Evolutionary conservation across 2,797 vertebrate species (phyloP).

Genomic region (Buphagus erythrorhynchus): DNA sequence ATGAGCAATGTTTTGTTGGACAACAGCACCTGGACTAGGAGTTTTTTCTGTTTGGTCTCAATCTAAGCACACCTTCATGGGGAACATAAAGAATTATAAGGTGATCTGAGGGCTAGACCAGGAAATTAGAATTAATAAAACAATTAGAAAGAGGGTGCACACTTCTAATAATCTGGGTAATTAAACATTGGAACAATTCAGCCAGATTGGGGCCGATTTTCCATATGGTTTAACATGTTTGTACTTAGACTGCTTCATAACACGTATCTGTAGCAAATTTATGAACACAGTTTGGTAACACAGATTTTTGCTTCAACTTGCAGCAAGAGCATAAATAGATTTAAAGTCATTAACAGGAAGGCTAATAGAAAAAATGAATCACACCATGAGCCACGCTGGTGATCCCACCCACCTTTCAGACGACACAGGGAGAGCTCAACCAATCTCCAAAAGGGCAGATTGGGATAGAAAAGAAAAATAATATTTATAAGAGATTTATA

Average conservation of each 20-base stretch:
- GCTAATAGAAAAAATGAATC: not conserved
- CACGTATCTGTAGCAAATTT: not conserved
- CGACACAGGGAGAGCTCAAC: not conserved
- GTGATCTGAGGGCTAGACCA: not conserved
- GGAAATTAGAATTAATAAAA: not conserved
- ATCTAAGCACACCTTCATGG: not conserved
- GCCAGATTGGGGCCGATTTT: not conserved
- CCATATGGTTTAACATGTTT: conserved; percentile 31
- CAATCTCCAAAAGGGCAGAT: not conserved
- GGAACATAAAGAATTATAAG: not conserved
- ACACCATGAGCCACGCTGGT: not conserved
- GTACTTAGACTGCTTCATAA: not conserved
- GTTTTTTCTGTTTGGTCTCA: not conserved
- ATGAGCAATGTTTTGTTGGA: not conserved
- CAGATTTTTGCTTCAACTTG: conserved; percentile 23
- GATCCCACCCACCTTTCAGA: not conserved
- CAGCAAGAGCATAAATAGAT: not conserved
- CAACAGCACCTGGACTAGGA: not conserved
- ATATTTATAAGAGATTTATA: conserved; percentile 38
- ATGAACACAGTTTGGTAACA: not conserved
- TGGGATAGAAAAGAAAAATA: not conserved
- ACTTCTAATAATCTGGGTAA: not conserved
- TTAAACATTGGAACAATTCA: conserved; percentile 28
- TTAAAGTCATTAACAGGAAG: not conserved
- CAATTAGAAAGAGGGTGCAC: not conserved